Percentiles rank a stretch among this genome's conserved stretches.
phyloP scores from a whole-genome alignment of 2,888 invertebrate species.

The Myathropa florea region DNA sequence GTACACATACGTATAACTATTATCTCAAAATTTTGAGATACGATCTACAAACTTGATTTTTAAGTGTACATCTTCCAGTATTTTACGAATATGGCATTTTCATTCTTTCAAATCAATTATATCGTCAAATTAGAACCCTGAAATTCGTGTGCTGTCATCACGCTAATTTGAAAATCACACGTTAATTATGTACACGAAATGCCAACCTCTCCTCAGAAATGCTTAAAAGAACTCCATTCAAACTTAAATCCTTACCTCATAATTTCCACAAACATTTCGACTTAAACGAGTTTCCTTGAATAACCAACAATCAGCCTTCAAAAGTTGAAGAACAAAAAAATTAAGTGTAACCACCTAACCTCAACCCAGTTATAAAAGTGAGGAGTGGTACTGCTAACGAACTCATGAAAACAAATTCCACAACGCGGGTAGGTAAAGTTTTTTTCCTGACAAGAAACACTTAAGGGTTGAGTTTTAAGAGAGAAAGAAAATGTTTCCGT shows the following conservation, averaged over 20 bases:
- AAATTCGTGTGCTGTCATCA: background rate
- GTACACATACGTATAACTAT: too few relatives aligned
- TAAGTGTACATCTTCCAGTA: too few relatives aligned
- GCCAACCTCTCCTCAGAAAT: background rate
- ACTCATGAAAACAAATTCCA: constrained; percentile 24
- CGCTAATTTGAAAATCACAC: background rate
- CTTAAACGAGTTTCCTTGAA: background rate
- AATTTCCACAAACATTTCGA: background rate
- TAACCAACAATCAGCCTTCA: constrained; percentile 13
- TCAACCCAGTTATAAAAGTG: constrained; percentile 16
- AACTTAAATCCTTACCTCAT: constrained; percentile 8
- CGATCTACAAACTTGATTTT: too few relatives aligned
- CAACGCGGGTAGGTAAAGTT: background rate
- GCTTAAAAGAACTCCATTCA: constrained; percentile 3
- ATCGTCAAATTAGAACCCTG: too few relatives aligned
- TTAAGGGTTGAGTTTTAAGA: constrained; percentile 11
- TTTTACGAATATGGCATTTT: too few relatives aligned
- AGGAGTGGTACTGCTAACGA: constrained; percentile 19
- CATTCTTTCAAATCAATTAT: too few relatives aligned
- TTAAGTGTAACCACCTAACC: constrained; percentile 3
- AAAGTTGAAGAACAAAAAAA: background rate
- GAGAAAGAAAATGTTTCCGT: background rate
- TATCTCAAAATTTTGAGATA: too few relatives aligned
- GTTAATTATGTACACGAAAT: background rate
- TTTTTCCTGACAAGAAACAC: constrained; percentile 14